Percentiles rank a stretch among this genome's conserved stretches.
Evolutionary conservation across 2,113 vertebrate genomes (phyloP).

Genomic region (Hystrix cristata): DNA sequence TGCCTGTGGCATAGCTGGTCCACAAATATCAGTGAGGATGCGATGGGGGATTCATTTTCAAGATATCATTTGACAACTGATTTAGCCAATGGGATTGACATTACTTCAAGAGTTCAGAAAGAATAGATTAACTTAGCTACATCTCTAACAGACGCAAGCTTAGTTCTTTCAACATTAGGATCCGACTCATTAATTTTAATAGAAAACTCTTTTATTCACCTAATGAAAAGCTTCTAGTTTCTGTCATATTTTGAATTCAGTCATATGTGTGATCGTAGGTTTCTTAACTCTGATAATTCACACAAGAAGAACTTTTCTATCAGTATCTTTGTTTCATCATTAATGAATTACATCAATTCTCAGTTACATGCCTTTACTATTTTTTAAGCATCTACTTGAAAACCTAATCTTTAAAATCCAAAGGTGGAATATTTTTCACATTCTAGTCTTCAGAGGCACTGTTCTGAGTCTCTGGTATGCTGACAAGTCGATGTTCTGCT

Average conservation of each 20-base stretch:
- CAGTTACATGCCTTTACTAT: slow-evolving; percentile 77
- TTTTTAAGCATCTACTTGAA: slow-evolving; percentile 75
- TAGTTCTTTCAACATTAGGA: background rate
- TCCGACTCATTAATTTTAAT: slow-evolving; percentile 66
- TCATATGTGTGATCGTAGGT: slow-evolving; percentile 50
- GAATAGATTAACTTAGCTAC: background rate
- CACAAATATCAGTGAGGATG: background rate
- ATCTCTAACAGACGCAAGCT: background rate
- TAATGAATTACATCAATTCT: slow-evolving; percentile 74
- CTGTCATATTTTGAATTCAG: slow-evolving; percentile 38
- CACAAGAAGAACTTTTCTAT: slow-evolving; percentile 55
- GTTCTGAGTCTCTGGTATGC: slow-evolving; percentile 70
- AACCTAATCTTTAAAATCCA: slow-evolving; percentile 83
- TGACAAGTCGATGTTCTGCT: slow-evolving; percentile 76
- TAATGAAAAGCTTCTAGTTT: slow-evolving; percentile 61
- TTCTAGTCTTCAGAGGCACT: slow-evolving; percentile 64
- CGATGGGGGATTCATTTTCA: background rate
- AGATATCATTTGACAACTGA: background rate
- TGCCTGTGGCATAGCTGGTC: background rate
- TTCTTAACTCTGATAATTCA: slow-evolving; percentile 67
- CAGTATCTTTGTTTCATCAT: slow-evolving; percentile 71
- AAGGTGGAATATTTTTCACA: slow-evolving; percentile 75
- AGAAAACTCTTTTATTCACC: slow-evolving; percentile 16
- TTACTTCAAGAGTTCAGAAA: background rate
- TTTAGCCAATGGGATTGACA: background rate